Percentiles rank a stretch among this genome's conserved stretches.
Evolutionary conservation across 2,797 vertebrate species (phyloP).

Genomic region (Prionace glauca): DNA sequence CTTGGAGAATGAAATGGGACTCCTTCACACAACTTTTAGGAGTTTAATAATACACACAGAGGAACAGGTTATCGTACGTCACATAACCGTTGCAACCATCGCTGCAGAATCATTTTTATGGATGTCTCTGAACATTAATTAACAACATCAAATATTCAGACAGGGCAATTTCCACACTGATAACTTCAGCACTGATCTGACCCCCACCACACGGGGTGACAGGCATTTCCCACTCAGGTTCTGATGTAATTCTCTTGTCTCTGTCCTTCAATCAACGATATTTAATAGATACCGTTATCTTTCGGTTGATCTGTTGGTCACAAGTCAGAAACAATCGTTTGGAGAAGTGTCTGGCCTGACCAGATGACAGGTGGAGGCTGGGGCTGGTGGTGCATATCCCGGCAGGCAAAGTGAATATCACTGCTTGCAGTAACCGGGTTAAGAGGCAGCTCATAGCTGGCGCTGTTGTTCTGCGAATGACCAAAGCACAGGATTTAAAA

Average conservation of each 20-base stretch:
- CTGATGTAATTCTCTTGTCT: neutral
- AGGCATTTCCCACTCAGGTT: neutral
- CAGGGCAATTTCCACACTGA: neutral
- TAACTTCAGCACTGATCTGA: neutral
- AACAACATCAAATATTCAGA: neutral
- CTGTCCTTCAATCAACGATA: neutral
- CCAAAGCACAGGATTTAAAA: neutral
- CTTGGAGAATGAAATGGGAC: neutral
- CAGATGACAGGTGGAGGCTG: neutral
- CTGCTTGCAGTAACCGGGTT: neutral
- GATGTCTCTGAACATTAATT: neutral
- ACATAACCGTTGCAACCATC: neutral
- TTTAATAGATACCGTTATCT: neutral
- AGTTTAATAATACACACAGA: neutral
- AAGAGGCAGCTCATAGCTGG: neutral
- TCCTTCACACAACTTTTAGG: neutral
- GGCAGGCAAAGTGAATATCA: neutral
- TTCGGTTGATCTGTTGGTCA: neutral
- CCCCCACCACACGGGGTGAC: neutral
- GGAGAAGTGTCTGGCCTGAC: neutral
- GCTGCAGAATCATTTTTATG: neutral
- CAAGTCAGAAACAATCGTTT: neutral
- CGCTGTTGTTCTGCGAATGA: conserved; percentile 9
- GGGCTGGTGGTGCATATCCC: neutral
- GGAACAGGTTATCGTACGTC: neutral